Conservation (phyloP, 1,140 invertebrate genomes). For the Bactericera cockerelli region DNA sequence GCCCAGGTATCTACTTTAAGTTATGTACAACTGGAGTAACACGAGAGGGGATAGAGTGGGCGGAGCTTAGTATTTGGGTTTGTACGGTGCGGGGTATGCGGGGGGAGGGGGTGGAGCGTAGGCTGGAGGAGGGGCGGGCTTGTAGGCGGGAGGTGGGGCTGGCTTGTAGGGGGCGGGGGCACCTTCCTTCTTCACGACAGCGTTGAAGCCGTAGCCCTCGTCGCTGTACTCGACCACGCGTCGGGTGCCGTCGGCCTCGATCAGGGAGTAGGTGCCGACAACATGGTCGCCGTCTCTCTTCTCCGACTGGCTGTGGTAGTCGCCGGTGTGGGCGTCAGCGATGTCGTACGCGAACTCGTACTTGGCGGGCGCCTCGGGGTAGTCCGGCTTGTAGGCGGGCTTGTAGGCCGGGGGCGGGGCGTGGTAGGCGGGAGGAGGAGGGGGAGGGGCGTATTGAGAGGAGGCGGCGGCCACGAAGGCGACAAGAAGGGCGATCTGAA, state of each 20-base stretch:
- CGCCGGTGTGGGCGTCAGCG: slow-evolving; percentile 33
- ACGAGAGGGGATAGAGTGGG: too few relatives aligned
- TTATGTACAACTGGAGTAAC: too few relatives aligned
- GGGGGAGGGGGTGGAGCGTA: slow-evolving; percentile 7
- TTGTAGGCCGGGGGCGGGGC: slow-evolving; percentile 12
- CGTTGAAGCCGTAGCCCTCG: slow-evolving; percentile 29
- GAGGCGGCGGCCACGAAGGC: not conserved
- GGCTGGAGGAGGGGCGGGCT: slow-evolving; percentile 31
- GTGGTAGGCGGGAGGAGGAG: too few relatives aligned
- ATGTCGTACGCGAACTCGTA: slow-evolving; percentile 39
- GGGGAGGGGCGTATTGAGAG: slow-evolving; percentile 20
- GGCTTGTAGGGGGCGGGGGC: slow-evolving; percentile 19
- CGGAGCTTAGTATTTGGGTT: too few relatives aligned
- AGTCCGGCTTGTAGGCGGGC: slow-evolving; percentile 17
- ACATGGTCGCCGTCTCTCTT: slow-evolving; percentile 30
- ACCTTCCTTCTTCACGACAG: slow-evolving; percentile 27
- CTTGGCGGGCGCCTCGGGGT: slow-evolving; percentile 25
- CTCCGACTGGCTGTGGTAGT: slow-evolving; percentile 35
- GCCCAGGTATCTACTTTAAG: too few relatives aligned
- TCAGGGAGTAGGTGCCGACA: slow-evolving; percentile 27
- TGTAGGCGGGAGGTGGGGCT: slow-evolving; percentile 35
- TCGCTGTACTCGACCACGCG: slow-evolving; percentile 32
- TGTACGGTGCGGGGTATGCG: not conserved
- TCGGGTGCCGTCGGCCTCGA: slow-evolving; percentile 31
- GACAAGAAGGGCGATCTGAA: not conserved